These are phyloP conservation scores for Hirtodrosophila histrioides DNA, from an alignment of 2,888 invertebrate species.

Conservation along the genomic window DNA sequence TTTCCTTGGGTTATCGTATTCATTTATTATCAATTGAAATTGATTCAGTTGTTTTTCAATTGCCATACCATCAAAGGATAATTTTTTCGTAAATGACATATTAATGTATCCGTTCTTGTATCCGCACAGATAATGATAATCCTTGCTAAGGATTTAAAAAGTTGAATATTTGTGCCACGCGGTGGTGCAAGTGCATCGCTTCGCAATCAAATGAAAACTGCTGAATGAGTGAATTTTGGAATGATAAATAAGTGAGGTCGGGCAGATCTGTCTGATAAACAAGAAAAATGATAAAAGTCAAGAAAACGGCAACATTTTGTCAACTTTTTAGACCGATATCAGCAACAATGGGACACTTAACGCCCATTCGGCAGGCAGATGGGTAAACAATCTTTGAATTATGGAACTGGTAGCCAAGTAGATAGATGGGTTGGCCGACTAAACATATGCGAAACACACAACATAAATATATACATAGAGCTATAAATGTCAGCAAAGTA, in stretches of 20 bases:
- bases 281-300: slow-evolving; percentile 76
- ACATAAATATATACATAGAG: slow-evolving; percentile 5
- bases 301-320: slow-evolving; percentile 67
- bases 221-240: slow-evolving; percentile 57
- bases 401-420: slow-evolving; percentile 14
- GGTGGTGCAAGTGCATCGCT: slow-evolving; percentile 57
- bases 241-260: slow-evolving; percentile 69
- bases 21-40: not conserved
- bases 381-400: slow-evolving; percentile 36
- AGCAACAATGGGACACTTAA: slow-evolving; percentile 76
- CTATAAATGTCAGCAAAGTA: slow-evolving; percentile 1
- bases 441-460: too few relatives aligned
- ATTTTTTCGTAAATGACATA: slow-evolving; percentile 61
- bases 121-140: not conserved
- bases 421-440: slow-evolving; percentile 21
- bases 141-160: slow-evolving; percentile 12
- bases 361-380: slow-evolving; percentile 69
- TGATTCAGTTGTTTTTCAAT: not conserved
- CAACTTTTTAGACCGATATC: slow-evolving; percentile 43
- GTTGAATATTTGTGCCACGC: slow-evolving; percentile 4
- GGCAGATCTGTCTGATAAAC: slow-evolving; percentile 70
- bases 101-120: slow-evolving; percentile 4
- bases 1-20: too few relatives aligned
- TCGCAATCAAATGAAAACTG: slow-evolving; percentile 74
- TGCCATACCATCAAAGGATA: slow-evolving; percentile 71